phyloP scores from a whole-genome alignment of 2,888 invertebrate species.

The Drosophila algonquin region DNA sequence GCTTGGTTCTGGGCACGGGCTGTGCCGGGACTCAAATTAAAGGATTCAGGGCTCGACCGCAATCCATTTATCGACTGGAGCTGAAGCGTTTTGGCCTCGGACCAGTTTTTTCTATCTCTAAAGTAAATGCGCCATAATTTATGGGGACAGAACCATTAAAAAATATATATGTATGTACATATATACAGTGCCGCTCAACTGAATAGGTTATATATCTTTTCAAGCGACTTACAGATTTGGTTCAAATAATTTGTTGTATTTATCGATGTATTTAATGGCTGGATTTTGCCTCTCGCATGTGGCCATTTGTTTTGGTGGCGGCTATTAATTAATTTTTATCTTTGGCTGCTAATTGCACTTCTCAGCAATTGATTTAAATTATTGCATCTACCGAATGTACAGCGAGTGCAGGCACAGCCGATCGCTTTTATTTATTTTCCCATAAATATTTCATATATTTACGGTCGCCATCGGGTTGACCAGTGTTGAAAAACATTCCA shows the following conservation, averaged over 20 bases:
- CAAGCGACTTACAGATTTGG: too few species aligned
- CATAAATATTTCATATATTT: constrained; percentile 76
- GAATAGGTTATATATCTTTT: too few species aligned
- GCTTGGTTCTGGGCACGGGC: constrained; percentile 25
- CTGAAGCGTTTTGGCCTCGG: constrained; percentile 30
- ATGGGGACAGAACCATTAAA: constrained; percentile 68
- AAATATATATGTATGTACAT: background rate
- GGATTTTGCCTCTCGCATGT: constrained; percentile 52
- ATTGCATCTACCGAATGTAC: constrained; percentile 59
- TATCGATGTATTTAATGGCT: background rate
- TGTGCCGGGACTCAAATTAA: constrained; percentile 65
- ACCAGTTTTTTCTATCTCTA: constrained; percentile 51
- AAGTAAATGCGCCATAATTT: constrained; percentile 79
- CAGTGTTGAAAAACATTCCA: constrained; percentile 72
- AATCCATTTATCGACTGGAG: constrained; percentile 75
- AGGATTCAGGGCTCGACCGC: constrained; percentile 78
- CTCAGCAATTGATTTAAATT: constrained; percentile 79
- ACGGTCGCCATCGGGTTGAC: constrained; percentile 71
- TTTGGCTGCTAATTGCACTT: constrained; percentile 75
- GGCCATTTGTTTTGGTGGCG: constrained; percentile 64
- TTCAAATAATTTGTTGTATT: too few species aligned
- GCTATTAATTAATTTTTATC: constrained; percentile 71
- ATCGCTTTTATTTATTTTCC: constrained; percentile 61
- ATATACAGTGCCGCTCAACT: too few species aligned
- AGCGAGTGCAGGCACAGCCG: constrained; percentile 18